Evolutionary conservation across 2,888 invertebrate species (phyloP).

Genomic region (Panopea generosa): DNA sequence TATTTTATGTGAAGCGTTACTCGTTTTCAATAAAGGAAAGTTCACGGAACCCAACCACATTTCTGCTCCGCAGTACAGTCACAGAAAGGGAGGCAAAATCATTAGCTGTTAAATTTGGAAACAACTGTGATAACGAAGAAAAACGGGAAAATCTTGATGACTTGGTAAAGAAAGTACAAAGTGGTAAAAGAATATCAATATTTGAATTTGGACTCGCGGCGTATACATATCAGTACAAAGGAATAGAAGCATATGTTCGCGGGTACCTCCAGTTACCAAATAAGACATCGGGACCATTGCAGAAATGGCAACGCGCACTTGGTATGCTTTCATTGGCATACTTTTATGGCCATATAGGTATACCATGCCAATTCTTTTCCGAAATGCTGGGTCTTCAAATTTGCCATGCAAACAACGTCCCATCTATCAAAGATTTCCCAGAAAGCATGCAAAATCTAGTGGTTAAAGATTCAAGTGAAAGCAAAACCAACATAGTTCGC

Average conservation of each 20-base stretch:
- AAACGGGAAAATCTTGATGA: constrained; percentile 6
- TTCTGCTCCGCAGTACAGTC: constrained; percentile 32
- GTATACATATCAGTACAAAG: constrained; percentile 56
- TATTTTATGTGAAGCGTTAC: constrained; percentile 43
- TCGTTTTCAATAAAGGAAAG: constrained; percentile 2
- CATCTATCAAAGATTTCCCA: constrained; percentile 9
- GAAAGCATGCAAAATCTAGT: constrained; percentile 8
- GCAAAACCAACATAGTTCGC: constrained; percentile 34
- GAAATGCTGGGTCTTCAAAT: constrained; percentile 16
- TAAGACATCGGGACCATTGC: constrained; percentile 10
- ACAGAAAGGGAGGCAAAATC: constrained; percentile 35
- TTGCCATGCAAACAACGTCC: constrained; percentile 22
- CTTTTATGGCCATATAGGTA: constrained; percentile 54
- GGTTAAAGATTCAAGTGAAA: constrained; percentile 28
- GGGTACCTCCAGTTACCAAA: constrained; percentile 50
- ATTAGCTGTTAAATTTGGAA: constrained; percentile 24
- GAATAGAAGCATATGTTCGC: constrained; percentile 47
- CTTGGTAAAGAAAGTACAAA: constrained; percentile 12
- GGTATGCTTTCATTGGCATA: constrained; percentile 49
- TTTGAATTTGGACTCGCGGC: constrained; percentile 65
- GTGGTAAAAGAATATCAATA: constrained; percentile 11
- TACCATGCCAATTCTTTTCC: constrained; percentile 57
- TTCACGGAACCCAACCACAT: constrained; percentile 11
- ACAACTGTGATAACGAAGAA: constrained; percentile 7
- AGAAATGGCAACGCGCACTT: constrained; percentile 37